phyloP scores from a whole-genome alignment of 2,113 vertebrate genomes.

The Centropus bengalensis region DNA sequence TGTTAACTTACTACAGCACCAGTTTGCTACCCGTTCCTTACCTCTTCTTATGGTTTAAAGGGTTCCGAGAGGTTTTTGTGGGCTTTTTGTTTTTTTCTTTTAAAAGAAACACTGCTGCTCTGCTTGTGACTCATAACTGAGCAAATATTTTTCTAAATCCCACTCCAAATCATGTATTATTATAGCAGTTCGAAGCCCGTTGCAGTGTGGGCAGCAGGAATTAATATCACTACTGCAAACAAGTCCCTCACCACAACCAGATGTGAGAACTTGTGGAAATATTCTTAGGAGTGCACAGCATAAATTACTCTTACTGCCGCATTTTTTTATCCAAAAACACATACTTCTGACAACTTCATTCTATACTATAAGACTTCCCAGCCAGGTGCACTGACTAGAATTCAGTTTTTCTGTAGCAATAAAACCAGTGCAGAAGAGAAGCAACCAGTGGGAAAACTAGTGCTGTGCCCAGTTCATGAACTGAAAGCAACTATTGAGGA shows the following conservation, averaged over 20 bases:
- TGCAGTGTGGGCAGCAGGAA: not conserved
- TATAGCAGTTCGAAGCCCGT: not conserved
- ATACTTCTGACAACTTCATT: not conserved
- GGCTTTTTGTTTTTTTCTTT: not conserved
- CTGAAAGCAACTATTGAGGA: not conserved
- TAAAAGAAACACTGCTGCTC: not conserved
- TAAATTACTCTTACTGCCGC: not conserved
- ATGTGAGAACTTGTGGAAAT: not conserved
- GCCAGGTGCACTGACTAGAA: not conserved
- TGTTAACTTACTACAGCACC: not conserved
- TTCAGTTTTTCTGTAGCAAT: not conserved
- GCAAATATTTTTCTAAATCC: not conserved
- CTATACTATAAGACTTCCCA: not conserved
- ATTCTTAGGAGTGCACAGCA: not conserved
- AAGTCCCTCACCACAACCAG: not conserved
- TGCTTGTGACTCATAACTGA: not conserved
- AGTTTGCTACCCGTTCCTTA: not conserved
- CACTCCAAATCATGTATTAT: not conserved
- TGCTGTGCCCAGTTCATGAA: not conserved
- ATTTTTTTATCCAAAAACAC: not conserved
- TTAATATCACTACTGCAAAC: not conserved
- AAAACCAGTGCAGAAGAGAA: not conserved
- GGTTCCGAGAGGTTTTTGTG: not conserved
- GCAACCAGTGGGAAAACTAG: not conserved
- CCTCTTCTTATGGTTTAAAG: accelerated